Conservation (phyloP, 2,113 vertebrate genomes). For the Aegotheles bennettii region DNA sequence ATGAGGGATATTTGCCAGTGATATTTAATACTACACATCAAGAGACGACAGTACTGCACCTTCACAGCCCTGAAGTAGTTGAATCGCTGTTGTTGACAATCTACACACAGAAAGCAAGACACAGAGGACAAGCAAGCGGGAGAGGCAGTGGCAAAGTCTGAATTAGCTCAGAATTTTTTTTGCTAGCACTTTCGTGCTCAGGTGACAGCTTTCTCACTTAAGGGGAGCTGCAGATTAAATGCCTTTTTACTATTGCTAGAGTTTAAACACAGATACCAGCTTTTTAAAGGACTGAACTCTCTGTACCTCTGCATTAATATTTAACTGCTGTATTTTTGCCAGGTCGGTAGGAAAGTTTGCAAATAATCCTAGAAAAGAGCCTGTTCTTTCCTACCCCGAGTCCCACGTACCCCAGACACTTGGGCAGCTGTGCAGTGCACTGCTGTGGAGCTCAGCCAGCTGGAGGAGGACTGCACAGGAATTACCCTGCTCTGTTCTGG, state of each 20-base stretch:
- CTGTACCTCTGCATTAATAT: not conserved
- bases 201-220: not conserved
- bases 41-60: not conserved
- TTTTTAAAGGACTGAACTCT: not conserved
- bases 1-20: not conserved
- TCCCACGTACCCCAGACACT: rapidly evolving
- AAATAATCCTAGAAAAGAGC: not conserved
- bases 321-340: not conserved
- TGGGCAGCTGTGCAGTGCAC: rapidly evolving
- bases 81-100: not conserved
- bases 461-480: not conserved
- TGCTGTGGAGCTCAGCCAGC: not conserved
- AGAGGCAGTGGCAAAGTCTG: not conserved
- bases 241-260: not conserved
- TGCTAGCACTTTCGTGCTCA: not conserved
- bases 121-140: not conserved
- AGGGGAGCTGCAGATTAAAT: not conserved
- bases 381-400: not conserved
- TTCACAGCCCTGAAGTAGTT: not conserved
- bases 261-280: no score
- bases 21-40: not conserved
- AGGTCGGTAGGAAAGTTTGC: not conserved
- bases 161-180: not conserved
- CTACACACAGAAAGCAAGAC: not conserved
- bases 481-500: not conserved